A percentile compares a stretch with the other conserved stretches of the same genome.
phyloP scores from a whole-genome alignment of 2,113 vertebrate species.

The Scortum barcoo region DNA sequence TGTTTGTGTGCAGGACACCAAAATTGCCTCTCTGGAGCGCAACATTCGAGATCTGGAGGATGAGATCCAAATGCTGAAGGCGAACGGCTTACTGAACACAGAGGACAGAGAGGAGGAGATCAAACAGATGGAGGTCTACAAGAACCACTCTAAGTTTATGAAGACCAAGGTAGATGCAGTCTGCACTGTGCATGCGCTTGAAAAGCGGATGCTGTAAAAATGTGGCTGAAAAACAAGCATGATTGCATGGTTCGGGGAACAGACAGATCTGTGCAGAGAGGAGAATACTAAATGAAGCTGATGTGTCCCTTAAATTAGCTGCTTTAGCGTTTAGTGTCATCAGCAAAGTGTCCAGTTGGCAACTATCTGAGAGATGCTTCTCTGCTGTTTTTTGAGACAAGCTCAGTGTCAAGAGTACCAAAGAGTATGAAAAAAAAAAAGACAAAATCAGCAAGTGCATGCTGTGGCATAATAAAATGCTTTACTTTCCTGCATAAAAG shows the following conservation, averaged over 20 bases:
- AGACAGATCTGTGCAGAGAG: not conserved
- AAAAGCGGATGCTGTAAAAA: constrained; percentile 23
- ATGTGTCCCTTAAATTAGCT: constrained; percentile 34
- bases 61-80: constrained; percentile 99
- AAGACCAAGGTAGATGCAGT: constrained; percentile 93
- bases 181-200: constrained; percentile 16
- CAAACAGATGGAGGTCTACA: constrained; percentile 99
- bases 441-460: constrained; percentile 25
- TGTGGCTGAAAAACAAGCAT: constrained; percentile 1
- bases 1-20: constrained; percentile 92
- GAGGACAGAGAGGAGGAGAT: constrained; percentile 99
- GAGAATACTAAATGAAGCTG: constrained; percentile 33
- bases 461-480: not conserved
- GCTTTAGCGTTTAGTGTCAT: constrained; percentile 59
- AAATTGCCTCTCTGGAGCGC: constrained; percentile 97
- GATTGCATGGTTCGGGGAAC: not conserved
- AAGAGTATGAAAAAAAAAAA: no score
- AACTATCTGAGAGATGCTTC: constrained; percentile 32
- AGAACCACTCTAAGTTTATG: constrained; percentile 99
- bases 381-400: constrained; percentile 2
- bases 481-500: not conserved
- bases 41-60: constrained; percentile 99
- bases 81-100: constrained; percentile 94
- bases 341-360: constrained; percentile 66
- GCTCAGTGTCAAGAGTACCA: constrained; percentile 16